Conservation (phyloP, 2,797 vertebrate species). For the Amazona ochrocephala region DNA sequence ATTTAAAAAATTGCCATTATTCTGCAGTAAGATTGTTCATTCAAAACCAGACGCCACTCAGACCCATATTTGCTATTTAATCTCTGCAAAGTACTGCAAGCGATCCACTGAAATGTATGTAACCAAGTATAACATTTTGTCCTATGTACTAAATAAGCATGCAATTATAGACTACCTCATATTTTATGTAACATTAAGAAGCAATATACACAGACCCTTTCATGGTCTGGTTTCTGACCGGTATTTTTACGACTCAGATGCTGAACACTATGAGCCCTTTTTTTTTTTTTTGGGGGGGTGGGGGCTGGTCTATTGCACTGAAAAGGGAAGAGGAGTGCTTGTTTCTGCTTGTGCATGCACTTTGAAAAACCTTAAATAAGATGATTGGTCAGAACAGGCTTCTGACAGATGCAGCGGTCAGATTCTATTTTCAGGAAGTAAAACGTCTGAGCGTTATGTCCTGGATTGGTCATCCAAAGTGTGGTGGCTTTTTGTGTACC, state of each 20-base stretch:
- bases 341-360: background rate
- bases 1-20: background rate
- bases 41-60: background rate
- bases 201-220: background rate
- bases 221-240: background rate
- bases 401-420: background rate
- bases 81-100: background rate
- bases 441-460: background rate
- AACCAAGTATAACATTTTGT: background rate
- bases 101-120: background rate
- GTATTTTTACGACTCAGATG: background rate
- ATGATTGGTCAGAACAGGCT: background rate
- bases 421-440: background rate
- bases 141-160: background rate
- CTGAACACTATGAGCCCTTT: background rate
- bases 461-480: background rate
- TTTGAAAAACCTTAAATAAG: background rate
- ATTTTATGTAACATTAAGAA: background rate
- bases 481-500: fast-evolving
- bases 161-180: background rate
- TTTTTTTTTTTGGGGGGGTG: too few species aligned
- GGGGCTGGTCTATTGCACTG: background rate
- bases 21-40: background rate
- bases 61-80: background rate
- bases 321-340: background rate